Evolutionary conservation across 2,888 invertebrate species (phyloP), one percentile per base, ranked within the genome.

Genomic region (Stratiomys singularior): DNA sequence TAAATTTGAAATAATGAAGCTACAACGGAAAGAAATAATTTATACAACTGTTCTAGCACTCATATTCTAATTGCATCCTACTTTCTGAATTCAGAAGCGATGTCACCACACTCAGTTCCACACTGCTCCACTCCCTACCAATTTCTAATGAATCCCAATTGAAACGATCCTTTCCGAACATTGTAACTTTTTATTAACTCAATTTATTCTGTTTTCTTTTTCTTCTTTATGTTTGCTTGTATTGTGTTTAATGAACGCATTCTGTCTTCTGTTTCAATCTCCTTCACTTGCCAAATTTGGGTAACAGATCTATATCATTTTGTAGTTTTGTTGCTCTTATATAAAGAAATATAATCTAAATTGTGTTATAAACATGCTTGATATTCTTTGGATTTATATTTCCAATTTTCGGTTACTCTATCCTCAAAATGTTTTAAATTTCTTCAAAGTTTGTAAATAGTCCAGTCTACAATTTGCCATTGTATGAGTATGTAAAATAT

Each of bases 361-460:
- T 60, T 60, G 9, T 60, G 47, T 52, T 71, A 47, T 47, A 67
- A 71, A 47, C 27, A 47, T 71, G 52, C 37, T 37, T 37, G 37
- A 37, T 37, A 37, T 37, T 37, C 9, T 37, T 37, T 37, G 3
- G 9, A 9, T 67, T 64, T 64, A 3, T 64, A 5, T 44, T 44
- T 30, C 44, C 44, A 30, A 21, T 64, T 28, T 25, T 30, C 28
- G 27, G 28, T 64, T 64, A 28, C 15, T 64, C n/a, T 67, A 30
- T 64, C 21, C 7, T 18, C 46, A 67, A 37, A 44, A 21, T 60
- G 4, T 21, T 37, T 25, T 60, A 60, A 60, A 11, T 23, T 60
- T 21, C 52, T 5, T 60, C 13, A 44, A 67, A 67, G 7, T 71
- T 71, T 47, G 71, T 47, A 25, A 71, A 82, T 83, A 58, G 52